Conservation (phyloP, 2,888 invertebrate species). For the Agriotes lineatus region DNA sequence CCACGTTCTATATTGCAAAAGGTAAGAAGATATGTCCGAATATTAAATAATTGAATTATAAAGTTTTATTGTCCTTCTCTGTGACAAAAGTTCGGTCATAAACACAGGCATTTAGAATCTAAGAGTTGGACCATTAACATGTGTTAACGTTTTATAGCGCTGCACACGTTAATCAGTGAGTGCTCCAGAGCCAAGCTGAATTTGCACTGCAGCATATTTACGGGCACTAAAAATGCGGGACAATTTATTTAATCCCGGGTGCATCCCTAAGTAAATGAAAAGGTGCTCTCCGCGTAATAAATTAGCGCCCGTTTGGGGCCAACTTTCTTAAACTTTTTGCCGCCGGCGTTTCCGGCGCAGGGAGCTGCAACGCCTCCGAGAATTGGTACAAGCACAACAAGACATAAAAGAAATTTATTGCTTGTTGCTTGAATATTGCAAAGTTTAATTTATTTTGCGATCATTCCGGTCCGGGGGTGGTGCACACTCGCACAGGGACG, state of each 20-base stretch:
- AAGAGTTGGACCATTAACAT: slow-evolving; percentile 3
- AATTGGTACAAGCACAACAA: slow-evolving; percentile 8
- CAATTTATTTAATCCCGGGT: slow-evolving; percentile 29
- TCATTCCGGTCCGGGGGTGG: neutral
- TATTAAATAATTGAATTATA: no score
- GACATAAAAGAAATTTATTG: slow-evolving; percentile 17
- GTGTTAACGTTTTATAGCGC: slow-evolving; percentile 9
- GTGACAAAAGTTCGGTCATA: no score
- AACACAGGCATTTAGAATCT: neutral
- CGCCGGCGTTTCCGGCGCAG: neutral
- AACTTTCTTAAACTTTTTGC: slow-evolving; percentile 22
- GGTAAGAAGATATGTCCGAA: no score
- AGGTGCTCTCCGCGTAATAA: slow-evolving; percentile 21
- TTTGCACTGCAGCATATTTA: slow-evolving; percentile 5
- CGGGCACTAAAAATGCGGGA: slow-evolving; percentile 9
- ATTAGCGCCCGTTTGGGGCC: slow-evolving; percentile 12
- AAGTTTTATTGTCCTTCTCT: no score
- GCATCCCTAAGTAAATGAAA: slow-evolving; percentile 29
- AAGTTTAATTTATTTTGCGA: neutral
- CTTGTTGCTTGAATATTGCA: neutral
- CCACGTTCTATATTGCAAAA: no score
- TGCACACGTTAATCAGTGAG: slow-evolving; percentile 10
- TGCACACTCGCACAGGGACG: no score
- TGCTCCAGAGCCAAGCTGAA: neutral
- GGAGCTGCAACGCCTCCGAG: slow-evolving; percentile 14